Conservation (phyloP, 2,888 invertebrate species). For the Frankliniella intonsa region DNA sequence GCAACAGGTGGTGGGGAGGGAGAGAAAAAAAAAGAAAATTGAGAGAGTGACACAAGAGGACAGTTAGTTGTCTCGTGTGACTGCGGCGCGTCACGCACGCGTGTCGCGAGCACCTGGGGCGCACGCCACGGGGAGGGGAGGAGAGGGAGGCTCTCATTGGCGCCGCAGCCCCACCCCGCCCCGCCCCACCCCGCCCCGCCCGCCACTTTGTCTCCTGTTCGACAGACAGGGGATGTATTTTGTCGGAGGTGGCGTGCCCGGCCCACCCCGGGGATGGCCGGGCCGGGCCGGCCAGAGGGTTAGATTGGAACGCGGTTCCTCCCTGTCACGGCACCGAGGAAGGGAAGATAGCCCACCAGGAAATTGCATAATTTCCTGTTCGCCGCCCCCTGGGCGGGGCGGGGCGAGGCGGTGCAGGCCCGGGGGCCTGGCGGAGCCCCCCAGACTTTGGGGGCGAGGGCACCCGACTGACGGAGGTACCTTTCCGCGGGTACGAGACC, state of each 20-base stretch:
- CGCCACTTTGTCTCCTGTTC: neutral
- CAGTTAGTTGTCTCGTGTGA: no score
- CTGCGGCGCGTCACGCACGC: no score
- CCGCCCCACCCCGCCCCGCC: neutral
- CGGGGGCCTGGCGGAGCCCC: neutral
- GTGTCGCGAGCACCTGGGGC: no score
- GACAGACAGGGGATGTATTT: neutral
- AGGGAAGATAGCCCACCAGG: constrained; percentile 20
- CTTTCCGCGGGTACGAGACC: neutral
- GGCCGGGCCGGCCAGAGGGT: neutral
- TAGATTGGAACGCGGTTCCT: neutral
- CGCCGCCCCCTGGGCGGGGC: neutral
- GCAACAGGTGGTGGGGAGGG: no score
- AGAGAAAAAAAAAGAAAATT: no score
- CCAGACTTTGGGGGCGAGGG: neutral
- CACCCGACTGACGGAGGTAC: neutral
- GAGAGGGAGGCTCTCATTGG: neutral
- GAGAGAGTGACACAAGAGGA: no score
- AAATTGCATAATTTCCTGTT: constrained; percentile 24
- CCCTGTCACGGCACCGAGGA: constrained; percentile 18
- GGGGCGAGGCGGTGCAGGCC: neutral
- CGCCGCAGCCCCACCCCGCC: neutral
- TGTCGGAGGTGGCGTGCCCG: neutral
- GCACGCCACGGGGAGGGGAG: neutral
- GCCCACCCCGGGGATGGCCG: neutral